phyloP scores from a whole-genome alignment of 2,888 invertebrate species.

The Tortricodes alternella region DNA sequence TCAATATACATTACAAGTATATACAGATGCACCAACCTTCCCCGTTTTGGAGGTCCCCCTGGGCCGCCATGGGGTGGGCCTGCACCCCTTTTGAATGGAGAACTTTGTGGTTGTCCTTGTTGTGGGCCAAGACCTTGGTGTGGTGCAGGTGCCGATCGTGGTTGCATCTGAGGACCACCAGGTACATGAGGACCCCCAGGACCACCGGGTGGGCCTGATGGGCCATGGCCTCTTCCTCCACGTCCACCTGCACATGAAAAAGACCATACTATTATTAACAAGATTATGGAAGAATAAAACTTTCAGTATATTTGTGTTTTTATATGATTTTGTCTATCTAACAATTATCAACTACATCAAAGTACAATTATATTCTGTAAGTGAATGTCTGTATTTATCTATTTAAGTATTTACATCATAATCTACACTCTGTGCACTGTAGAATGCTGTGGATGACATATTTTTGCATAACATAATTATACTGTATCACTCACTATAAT shows the following conservation, averaged over 20 bases:
- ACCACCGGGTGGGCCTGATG: conserved; percentile 36
- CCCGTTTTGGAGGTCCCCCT: conserved; percentile 70
- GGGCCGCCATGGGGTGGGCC: conserved; percentile 64
- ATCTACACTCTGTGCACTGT: no score
- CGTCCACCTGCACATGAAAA: conserved; percentile 43
- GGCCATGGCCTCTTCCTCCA: conserved; percentile 57
- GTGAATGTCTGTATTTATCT: no score
- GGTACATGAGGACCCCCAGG: conserved; percentile 35
- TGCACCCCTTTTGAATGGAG: conserved; percentile 65
- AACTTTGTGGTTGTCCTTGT: conserved; percentile 37
- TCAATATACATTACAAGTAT: no score
- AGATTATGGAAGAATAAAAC: neutral
- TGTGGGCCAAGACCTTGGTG: conserved; percentile 41
- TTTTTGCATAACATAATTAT: no score
- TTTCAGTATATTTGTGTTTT: no score
- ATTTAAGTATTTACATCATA: no score
- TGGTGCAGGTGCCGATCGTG: conserved; percentile 41
- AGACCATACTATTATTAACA: neutral
- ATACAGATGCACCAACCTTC: conserved; percentile 51
- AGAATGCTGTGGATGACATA: no score
- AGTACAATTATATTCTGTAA: no score
- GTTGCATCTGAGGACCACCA: conserved; percentile 38
- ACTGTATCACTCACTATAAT: no score
- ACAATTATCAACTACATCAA: no score
- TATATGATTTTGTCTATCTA: no score